Conservation (phyloP, 2,888 invertebrate species). For the Caenorhabditis sp. region DNA sequence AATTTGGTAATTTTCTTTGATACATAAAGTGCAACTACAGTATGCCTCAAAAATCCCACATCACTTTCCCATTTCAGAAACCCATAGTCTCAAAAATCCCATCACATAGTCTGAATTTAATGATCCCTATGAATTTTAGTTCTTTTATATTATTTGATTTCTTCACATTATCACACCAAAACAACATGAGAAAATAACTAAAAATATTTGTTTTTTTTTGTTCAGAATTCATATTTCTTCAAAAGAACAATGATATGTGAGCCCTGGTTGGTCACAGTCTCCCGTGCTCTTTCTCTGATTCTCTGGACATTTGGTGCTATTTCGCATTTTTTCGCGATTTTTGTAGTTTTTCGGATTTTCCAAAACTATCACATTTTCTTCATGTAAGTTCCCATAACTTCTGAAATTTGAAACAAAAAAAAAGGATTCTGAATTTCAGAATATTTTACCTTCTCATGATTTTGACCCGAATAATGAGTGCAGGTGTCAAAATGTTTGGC, state of each 20-base stretch:
- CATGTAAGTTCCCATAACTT: conserved; percentile 9
- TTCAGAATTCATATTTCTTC: not conserved
- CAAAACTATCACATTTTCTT: conserved; percentile 19
- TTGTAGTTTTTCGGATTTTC: not conserved
- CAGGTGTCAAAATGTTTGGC: not conserved
- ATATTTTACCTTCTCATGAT: conserved; percentile 14
- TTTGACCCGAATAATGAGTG: conserved; percentile 4
- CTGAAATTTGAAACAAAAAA: too few species aligned
- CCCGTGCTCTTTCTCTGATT: conserved; percentile 9
- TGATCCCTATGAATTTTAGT: too few species aligned
- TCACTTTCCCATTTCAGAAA: too few species aligned
- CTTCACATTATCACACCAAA: too few species aligned
- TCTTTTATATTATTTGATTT: too few species aligned
- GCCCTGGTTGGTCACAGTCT: conserved; percentile 2
- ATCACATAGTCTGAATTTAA: too few species aligned
- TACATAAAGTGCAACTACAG: too few species aligned
- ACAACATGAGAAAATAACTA: too few species aligned
- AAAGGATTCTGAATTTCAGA: conserved; percentile 6
- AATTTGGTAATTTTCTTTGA: too few species aligned
- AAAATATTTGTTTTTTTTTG: not conserved
- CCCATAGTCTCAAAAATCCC: too few species aligned
- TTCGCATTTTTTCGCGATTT: not conserved
- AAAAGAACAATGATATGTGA: not conserved
- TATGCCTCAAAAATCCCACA: too few species aligned
- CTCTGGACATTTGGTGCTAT: conserved; percentile 8